Conservation (phyloP, 2,113 vertebrate genomes). For the Riparia riparia region DNA sequence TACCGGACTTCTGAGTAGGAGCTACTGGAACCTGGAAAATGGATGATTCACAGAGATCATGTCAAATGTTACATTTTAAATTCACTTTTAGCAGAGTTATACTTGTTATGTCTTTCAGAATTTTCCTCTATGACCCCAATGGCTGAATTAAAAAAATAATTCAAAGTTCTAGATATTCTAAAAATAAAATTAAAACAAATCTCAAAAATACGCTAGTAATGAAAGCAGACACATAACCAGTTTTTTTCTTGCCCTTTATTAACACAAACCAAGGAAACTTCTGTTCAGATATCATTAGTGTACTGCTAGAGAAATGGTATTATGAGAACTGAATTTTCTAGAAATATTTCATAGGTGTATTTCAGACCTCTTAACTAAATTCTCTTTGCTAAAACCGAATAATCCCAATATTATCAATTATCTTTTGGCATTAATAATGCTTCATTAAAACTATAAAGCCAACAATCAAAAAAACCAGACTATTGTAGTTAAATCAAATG, state of each 20-base stretch:
- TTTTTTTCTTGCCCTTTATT: background rate
- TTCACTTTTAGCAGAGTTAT: background rate
- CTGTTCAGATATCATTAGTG: background rate
- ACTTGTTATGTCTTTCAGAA: background rate
- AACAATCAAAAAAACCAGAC: background rate
- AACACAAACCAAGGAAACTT: background rate
- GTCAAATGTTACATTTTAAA: background rate
- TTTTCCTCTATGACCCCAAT: background rate
- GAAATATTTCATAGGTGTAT: background rate
- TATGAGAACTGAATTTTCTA: background rate
- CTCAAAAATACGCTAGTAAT: background rate
- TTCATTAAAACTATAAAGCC: background rate
- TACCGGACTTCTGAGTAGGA: slow-evolving; percentile 84
- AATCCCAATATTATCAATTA: background rate
- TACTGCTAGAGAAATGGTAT: background rate
- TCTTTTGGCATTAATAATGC: background rate
- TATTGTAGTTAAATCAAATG: background rate
- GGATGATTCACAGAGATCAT: background rate
- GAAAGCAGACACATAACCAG: background rate
- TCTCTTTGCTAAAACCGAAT: background rate
- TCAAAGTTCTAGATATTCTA: background rate
- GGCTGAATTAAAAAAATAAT: background rate
- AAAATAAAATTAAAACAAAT: background rate
- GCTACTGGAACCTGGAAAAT: slow-evolving; percentile 78
- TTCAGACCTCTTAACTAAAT: background rate